phyloP scores from a whole-genome alignment of 92 coral and sea anemone species.

The Scolanthus callimorphus region DNA sequence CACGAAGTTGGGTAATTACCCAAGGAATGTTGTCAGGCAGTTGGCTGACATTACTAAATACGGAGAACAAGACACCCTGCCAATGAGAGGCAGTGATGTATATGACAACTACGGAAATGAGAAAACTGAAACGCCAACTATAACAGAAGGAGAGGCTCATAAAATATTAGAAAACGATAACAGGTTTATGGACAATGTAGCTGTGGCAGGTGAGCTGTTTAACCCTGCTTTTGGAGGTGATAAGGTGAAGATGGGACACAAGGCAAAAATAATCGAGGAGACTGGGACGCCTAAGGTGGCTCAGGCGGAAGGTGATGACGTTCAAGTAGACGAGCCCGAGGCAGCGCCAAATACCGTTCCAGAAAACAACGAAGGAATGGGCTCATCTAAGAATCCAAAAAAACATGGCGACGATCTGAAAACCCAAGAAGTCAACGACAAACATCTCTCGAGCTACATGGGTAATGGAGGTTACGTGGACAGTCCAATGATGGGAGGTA shows the following conservation, averaged over 20 bases:
- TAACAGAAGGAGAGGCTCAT: conserved; percentile 17
- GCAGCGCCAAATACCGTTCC: too few species aligned
- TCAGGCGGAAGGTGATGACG: neutral
- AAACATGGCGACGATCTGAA: neutral
- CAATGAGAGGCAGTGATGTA: conserved; percentile 28
- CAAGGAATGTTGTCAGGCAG: conserved; percentile 3
- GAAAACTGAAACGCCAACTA: conserved; percentile 7
- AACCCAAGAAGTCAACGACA: too few species aligned
- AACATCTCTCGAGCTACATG: conserved; percentile 8
- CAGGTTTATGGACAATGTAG: conserved; percentile 13
- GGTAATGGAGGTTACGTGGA: conserved; percentile 8
- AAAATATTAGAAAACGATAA: conserved; percentile 13
- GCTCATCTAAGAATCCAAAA: neutral
- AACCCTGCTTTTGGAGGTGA: conserved; percentile 9
- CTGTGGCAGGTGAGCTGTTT: conserved; percentile 18
- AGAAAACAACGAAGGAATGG: neutral
- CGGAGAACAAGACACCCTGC: conserved; percentile 21
- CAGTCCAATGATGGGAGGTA: neutral
- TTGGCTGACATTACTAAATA: conserved; percentile 6
- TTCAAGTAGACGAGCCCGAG: neutral
- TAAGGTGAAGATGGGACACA: too few species aligned
- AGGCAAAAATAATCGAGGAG: neutral
- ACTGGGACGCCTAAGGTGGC: neutral
- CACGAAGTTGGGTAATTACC: conserved; percentile 6
- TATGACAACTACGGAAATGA: conserved; percentile 28